Evolutionary conservation across 2,113 vertebrate genomes (phyloP).

Genomic region (Myiagra hebetior): DNA sequence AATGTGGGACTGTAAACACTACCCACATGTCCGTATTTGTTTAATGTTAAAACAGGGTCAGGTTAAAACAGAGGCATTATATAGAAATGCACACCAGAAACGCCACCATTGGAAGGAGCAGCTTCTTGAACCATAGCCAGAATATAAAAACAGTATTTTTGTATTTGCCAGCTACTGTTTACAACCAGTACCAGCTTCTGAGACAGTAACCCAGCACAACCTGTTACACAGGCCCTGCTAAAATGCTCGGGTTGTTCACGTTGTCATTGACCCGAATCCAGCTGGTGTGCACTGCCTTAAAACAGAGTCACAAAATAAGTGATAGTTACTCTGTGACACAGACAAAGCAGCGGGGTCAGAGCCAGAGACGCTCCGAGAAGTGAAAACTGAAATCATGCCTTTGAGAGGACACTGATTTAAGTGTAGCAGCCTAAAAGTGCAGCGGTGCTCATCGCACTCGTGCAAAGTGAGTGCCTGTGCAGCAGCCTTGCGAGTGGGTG

Average conservation of each 20-base stretch:
- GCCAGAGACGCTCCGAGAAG: not conserved
- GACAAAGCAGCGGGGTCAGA: not conserved
- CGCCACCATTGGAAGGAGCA: not conserved
- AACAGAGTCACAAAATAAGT: not conserved
- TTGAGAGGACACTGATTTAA: not conserved
- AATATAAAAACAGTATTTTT: not conserved
- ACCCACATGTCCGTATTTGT: not conserved
- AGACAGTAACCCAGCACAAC: not conserved
- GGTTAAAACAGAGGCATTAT: not conserved
- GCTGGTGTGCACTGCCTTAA: not conserved
- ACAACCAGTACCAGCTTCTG: not conserved
- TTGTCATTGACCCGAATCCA: not conserved
- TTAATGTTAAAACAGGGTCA: not conserved
- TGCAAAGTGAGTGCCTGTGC: not conserved
- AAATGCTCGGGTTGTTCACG: not conserved
- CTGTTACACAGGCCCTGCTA: not conserved
- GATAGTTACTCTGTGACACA: not conserved
- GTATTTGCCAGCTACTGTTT: not conserved
- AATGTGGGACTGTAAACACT: not conserved
- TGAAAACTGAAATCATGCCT: not conserved
- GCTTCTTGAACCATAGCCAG: not conserved
- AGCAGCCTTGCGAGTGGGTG: not conserved
- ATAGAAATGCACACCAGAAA: not conserved
- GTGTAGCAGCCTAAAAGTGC: not conserved
- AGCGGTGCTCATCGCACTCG: rapidly evolving